A percentile compares a stretch with the other conserved stretches of the same genome.
These are phyloP conservation scores for Macrostomum lignano DNA, from an alignment of 1,140 invertebrate species.

Conservation along the genomic window DNA sequence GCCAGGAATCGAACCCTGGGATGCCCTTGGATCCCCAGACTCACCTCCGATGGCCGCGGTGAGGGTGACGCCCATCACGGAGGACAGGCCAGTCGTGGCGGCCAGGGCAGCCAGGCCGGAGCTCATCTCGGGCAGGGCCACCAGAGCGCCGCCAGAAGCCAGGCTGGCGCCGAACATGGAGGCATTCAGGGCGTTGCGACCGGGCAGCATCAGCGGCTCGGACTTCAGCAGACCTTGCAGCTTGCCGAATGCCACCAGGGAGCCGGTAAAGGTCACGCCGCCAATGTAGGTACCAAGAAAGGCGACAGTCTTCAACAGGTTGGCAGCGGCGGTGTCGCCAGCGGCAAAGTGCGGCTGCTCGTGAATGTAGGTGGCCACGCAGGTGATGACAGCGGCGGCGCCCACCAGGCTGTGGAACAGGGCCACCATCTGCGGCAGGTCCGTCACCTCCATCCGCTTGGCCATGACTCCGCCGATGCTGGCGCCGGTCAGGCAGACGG, in stretches of 20 bases:
- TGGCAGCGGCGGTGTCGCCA: slow-evolving; percentile 46
- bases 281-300: slow-evolving; percentile 67
- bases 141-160: slow-evolving; percentile 41
- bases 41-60: slow-evolving; percentile 64
- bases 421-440: slow-evolving; percentile 59
- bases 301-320: slow-evolving; percentile 52
- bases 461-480: slow-evolving; percentile 37
- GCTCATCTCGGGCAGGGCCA: slow-evolving; percentile 35
- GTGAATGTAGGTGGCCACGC: slow-evolving; percentile 51
- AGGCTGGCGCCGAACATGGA: slow-evolving; percentile 39
- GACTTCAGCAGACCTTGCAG: slow-evolving; percentile 49
- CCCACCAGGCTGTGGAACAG: slow-evolving; percentile 63
- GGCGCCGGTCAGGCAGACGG: too few relatives aligned
- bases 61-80: slow-evolving; percentile 51
- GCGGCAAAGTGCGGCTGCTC: too few relatives aligned
- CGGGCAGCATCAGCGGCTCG: slow-evolving; percentile 47
- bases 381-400: slow-evolving; percentile 54
- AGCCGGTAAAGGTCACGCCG: slow-evolving; percentile 58
- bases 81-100: slow-evolving; percentile 41
- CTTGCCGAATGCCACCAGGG: slow-evolving; percentile 62
- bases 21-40: too few relatives aligned
- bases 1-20: too few relatives aligned
- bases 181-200: slow-evolving; percentile 44
- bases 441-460: slow-evolving; percentile 54
- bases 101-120: slow-evolving; percentile 39